phyloP scores from a whole-genome alignment of 1,140 invertebrate species.

The Sinella curviseta region DNA sequence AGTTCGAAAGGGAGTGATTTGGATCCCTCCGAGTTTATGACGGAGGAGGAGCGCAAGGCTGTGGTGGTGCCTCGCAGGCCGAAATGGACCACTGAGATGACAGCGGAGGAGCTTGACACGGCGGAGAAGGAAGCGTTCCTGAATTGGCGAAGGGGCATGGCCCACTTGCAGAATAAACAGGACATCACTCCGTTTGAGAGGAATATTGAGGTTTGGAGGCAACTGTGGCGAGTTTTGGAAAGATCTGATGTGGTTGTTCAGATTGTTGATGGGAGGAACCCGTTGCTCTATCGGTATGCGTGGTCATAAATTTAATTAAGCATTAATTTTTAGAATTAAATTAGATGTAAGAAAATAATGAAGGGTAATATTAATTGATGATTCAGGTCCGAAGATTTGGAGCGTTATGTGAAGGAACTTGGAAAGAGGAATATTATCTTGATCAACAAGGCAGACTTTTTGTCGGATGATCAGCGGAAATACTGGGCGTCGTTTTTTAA shows the following conservation, averaged over 20 bases:
- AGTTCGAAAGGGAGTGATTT: background rate
- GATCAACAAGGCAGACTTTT: slow-evolving; percentile 95
- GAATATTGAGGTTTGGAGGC: slow-evolving; percentile 97
- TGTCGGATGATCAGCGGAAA: slow-evolving; percentile 76
- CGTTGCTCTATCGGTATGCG: slow-evolving; percentile 75
- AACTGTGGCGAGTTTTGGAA: slow-evolving; percentile 97
- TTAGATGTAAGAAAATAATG: no score
- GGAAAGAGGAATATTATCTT: slow-evolving; percentile 83
- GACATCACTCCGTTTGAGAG: slow-evolving; percentile 95
- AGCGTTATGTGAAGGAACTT: slow-evolving; percentile 86
- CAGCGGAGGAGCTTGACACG: slow-evolving; percentile 72
- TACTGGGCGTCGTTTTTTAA: slow-evolving; percentile 88
- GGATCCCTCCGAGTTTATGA: slow-evolving; percentile 18
- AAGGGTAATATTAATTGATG: no score
- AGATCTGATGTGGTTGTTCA: slow-evolving; percentile 89
- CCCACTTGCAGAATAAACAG: slow-evolving; percentile 76
- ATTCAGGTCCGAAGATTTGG: slow-evolving; percentile 83
- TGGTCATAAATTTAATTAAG: background rate
- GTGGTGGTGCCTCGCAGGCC: slow-evolving; percentile 64
- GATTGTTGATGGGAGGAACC: slow-evolving; percentile 96
- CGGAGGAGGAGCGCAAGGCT: slow-evolving; percentile 40
- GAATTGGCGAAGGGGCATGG: slow-evolving; percentile 81
- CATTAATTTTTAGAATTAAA: background rate
- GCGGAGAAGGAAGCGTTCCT: slow-evolving; percentile 81
- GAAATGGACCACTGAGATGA: slow-evolving; percentile 73